Evolutionary conservation across 2,888 invertebrate species (phyloP).

Genomic region (Stenotaenia linearis): DNA sequence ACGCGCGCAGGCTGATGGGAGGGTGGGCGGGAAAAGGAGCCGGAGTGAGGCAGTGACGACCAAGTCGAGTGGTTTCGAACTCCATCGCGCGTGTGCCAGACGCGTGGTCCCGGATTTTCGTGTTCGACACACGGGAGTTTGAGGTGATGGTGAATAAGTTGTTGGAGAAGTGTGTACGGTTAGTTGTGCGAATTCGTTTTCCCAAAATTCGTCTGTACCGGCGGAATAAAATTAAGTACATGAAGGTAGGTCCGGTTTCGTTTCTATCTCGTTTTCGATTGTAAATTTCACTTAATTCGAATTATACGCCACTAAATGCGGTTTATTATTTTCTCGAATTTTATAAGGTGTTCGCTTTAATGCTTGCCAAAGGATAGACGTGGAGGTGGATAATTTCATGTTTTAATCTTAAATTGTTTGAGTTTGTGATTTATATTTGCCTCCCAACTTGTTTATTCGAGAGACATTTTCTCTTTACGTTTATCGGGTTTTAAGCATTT

Average conservation of each 20-base stretch:
- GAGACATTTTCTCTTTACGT: too few species aligned
- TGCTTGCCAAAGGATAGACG: too few species aligned
- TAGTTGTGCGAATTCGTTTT: constrained; percentile 20
- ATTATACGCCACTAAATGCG: too few species aligned
- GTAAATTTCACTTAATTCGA: too few species aligned
- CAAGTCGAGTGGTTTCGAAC: constrained; percentile 2
- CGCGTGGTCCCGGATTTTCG: not conserved
- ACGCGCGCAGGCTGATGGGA: not conserved
- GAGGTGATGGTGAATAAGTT: constrained; percentile 27
- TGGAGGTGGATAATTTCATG: too few species aligned
- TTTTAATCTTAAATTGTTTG: not conserved
- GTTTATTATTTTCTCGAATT: too few species aligned
- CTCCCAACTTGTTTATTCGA: too few species aligned
- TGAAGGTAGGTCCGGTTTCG: not conserved
- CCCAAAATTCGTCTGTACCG: not conserved
- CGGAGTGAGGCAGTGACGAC: not conserved
- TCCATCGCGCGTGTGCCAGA: constrained; percentile 7
- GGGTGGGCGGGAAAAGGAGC: constrained; percentile 12
- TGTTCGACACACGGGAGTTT: not conserved
- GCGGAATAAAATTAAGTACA: constrained; percentile 24
- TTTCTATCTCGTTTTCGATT: too few species aligned
- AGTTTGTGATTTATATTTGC: not conserved
- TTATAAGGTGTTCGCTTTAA: too few species aligned
- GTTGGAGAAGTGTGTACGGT: constrained; percentile 23
- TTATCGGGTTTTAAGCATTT: not conserved